A percentile compares a stretch with the other conserved stretches of the same genome.
Evolutionary conservation across 2,797 vertebrate genomes (phyloP).

Genomic region (Phoebastria nigripes): DNA sequence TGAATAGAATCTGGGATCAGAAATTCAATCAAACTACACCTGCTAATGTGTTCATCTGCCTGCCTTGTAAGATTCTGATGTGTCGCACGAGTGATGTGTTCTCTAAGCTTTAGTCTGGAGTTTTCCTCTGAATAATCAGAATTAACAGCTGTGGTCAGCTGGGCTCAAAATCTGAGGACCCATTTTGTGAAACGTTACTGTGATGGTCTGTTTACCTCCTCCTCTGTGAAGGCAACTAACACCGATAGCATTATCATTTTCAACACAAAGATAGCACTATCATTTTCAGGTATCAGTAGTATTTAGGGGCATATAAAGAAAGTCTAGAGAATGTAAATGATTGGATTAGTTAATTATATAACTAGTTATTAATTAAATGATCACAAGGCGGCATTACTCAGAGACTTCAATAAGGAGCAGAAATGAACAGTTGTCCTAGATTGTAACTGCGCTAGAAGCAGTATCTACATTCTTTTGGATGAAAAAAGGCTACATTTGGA

Average conservation of each 20-base stretch:
- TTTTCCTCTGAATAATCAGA: neutral
- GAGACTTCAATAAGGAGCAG: neutral
- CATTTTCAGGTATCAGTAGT: neutral
- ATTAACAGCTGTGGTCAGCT: neutral
- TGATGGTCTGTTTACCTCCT: neutral
- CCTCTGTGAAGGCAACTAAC: neutral
- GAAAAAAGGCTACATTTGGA: neutral
- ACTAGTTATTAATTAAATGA: neutral
- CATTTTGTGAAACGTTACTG: neutral
- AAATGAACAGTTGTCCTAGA: neutral
- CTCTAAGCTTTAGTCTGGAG: neutral
- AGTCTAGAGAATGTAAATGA: neutral
- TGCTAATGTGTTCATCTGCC: neutral
- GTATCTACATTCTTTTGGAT: neutral
- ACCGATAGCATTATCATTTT: neutral
- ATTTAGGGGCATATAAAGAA: neutral
- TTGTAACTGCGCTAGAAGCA: neutral
- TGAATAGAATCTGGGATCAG: neutral
- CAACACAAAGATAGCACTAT: neutral
- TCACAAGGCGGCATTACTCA: neutral
- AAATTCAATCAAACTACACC: neutral
- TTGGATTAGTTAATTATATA: neutral
- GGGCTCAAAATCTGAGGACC: neutral
- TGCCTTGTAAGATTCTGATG: neutral
- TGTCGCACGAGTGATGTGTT: fast-evolving